Conservation (phyloP, 2,113 vertebrate species). For the Epinephelus cyanopodus region DNA sequence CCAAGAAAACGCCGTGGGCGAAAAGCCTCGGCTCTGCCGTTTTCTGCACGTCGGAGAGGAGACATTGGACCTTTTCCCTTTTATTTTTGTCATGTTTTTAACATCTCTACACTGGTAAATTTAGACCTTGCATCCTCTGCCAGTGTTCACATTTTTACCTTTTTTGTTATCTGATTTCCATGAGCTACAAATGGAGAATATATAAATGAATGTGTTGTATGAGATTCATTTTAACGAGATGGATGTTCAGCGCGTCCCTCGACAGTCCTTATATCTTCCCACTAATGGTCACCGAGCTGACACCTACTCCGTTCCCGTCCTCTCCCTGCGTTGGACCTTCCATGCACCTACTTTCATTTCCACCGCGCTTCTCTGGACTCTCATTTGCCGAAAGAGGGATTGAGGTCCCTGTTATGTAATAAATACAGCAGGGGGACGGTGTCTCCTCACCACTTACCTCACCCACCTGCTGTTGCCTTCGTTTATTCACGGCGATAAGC, state of each 20-base stretch:
- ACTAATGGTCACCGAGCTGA: constrained; percentile 13
- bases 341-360: constrained; percentile 41
- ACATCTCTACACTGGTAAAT: neutral
- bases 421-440: constrained; percentile 52
- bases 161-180: neutral
- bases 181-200: neutral
- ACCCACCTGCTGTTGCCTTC: constrained; percentile 62
- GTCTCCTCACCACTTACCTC: constrained; percentile 64
- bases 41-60: constrained; percentile 12
- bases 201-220: neutral
- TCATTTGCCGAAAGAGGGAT: constrained; percentile 55
- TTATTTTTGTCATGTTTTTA: neutral
- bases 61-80: neutral
- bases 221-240: neutral
- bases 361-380: constrained; percentile 37
- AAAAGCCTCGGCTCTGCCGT: neutral
- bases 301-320: constrained; percentile 8
- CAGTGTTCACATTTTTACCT: neutral
- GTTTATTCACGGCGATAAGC: constrained; percentile 72
- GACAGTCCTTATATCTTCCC: constrained; percentile 15
- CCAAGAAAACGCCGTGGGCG: neutral
- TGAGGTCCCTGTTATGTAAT: constrained; percentile 70
- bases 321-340: constrained; percentile 37
- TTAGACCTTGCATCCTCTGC: neutral
- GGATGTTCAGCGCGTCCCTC: constrained; percentile 3